Evolutionary conservation across 2,797 vertebrate species (phyloP), one percentile per base, ranked within the genome.

Genomic region (Danio aesculapii): DNA sequence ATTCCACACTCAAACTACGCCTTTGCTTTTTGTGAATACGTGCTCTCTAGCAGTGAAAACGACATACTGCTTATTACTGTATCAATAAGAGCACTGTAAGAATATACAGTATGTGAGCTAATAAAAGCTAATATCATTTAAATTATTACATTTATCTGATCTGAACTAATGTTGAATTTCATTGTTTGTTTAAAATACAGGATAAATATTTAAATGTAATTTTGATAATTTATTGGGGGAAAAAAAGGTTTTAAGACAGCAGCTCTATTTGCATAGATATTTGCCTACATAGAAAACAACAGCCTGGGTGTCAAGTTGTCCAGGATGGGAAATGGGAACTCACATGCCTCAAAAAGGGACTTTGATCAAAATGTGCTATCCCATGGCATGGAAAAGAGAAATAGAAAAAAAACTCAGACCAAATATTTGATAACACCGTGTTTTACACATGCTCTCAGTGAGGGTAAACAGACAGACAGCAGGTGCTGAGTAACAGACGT

Each of bases 331-430:
- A 39, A 8, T 6, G 1, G 30, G 3, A 30, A 30, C 30, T 30
- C 30, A 3, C 66, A 39, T 69, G 19, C 1, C 12, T 47, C 13
- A 46, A 21, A 57, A 50, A 69, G 5, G 12, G 41, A 58, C 53
- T 73, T 58, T 73, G 17, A 73, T 58, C 70, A 73, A 73, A 58
- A 41, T 6, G 49, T 30, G 64, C n/a, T 46, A 39, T 69, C 12
- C 8, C 19, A 52, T 39, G 21, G 19, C 21, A 14, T 69, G 2
- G 3, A 30, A 30, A 30, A 30, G 3, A 30, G 46, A 30, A 30
- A 30, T 1, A 30, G 46, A 30, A 30, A 30, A 68, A 66, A 13
- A 41, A 16, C 46, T 50, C 4, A 49, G 9, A 13, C 53, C 21
- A 46, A 59, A 59, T 59, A 43, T 73, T 46, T 73, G 43, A 72